Evolutionary conservation across 2,797 vertebrate species (phyloP).

Genomic region (Perdix hodgsoniae): DNA sequence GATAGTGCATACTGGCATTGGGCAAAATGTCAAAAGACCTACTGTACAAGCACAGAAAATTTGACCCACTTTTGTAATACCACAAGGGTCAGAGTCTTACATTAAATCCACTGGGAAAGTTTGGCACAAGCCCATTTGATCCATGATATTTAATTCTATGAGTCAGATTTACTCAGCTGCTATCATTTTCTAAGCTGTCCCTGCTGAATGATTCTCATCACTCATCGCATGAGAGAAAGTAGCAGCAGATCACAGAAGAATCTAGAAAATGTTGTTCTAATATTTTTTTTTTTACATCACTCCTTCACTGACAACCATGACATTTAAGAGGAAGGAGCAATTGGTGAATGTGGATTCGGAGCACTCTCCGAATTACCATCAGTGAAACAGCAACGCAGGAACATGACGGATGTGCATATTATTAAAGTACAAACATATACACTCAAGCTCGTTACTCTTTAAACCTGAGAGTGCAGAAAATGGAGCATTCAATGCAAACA

Average conservation of each 20-base stretch:
- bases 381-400: slow-evolving; percentile 18
- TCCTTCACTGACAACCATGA: slow-evolving; percentile 62
- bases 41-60: slow-evolving; percentile 57
- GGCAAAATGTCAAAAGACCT: slow-evolving; percentile 73
- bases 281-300: slow-evolving; percentile 65
- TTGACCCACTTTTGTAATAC: slow-evolving; percentile 75
- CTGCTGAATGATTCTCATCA: slow-evolving; percentile 60
- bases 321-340: slow-evolving; percentile 63
- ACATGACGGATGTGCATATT: slow-evolving; percentile 31
- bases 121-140: slow-evolving; percentile 71
- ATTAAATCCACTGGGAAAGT: slow-evolving; percentile 68
- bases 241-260: slow-evolving; percentile 65
- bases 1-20: slow-evolving; percentile 44
- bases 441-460: slow-evolving; percentile 17
- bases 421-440: slow-evolving; percentile 49
- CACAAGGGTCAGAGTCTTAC: slow-evolving; percentile 69
- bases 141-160: slow-evolving; percentile 70
- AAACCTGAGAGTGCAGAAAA: slow-evolving; percentile 4
- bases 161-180: slow-evolving; percentile 70
- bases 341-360: slow-evolving; percentile 28
- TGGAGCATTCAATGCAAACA: neutral
- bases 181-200: slow-evolving; percentile 59
- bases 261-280: slow-evolving; percentile 68
- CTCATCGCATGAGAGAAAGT: slow-evolving; percentile 28
- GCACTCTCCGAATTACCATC: neutral